These are phyloP conservation scores for Cancer borealis DNA, from an alignment of 2,888 invertebrate species.

Conservation along the genomic window DNA sequence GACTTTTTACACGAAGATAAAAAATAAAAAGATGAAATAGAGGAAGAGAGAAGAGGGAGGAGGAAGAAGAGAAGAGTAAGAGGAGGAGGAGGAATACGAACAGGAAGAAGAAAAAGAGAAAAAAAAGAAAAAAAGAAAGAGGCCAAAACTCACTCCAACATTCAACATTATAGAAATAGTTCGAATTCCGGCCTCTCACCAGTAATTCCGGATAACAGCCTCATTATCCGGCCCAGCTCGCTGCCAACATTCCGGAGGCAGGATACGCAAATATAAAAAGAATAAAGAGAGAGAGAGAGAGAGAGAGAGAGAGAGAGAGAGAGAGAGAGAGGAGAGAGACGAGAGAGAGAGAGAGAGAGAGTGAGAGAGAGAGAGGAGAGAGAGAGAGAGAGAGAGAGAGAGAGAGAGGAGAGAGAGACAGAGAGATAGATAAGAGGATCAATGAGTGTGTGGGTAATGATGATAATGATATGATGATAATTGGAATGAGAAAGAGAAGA, in stretches of 20 bases:
- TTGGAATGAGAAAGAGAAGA: too few species aligned
- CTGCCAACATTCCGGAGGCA: background rate
- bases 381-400: constrained; percentile 22
- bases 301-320: constrained; percentile 57
- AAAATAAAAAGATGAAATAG: too few species aligned
- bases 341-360: constrained; percentile 61
- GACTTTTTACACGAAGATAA: too few species aligned
- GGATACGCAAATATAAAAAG: constrained; percentile 16
- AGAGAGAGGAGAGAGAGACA: background rate
- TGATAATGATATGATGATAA: too few species aligned
- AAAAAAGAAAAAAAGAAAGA: background rate
- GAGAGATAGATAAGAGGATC: background rate
- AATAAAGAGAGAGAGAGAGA: constrained; percentile 50
- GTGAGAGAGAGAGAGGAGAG: constrained; percentile 49
- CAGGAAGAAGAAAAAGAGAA: background rate
- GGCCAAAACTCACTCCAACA: constrained; percentile 21
- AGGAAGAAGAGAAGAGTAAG: background rate
- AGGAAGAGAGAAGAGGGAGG: background rate
- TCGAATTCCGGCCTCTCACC: background rate
- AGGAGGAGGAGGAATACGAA: background rate
- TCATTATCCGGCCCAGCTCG: constrained; percentile 15
- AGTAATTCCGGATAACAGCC: constrained; percentile 13
- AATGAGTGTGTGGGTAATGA: too few species aligned
- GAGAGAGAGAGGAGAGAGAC: constrained; percentile 53
- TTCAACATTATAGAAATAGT: constrained; percentile 28